Conservation (phyloP, 2,113 vertebrate species). For the Lethenteron reissneri region DNA sequence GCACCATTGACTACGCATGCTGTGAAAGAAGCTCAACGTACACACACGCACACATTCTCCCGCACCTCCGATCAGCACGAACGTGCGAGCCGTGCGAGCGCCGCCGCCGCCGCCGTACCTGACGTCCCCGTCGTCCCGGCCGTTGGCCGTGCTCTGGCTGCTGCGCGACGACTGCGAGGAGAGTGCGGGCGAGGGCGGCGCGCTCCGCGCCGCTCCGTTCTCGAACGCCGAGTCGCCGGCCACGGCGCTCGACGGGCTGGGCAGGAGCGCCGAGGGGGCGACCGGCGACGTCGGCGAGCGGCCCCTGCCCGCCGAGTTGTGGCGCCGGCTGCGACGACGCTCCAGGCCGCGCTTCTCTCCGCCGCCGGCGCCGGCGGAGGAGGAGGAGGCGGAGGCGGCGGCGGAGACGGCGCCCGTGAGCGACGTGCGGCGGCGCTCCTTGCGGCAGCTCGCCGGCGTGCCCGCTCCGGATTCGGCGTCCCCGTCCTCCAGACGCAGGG, state of each 20-base stretch:
- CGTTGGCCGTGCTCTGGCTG: no score
- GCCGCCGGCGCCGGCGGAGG: slow-evolving; percentile 35
- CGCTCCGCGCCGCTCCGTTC: no score
- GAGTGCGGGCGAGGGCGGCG: no score
- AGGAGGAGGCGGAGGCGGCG: no score
- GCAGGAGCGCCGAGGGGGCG: no score
- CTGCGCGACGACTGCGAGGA: no score
- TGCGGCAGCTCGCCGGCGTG: slow-evolving; percentile 30
- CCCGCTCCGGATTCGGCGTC: slow-evolving; percentile 34
- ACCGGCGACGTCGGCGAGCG: no score
- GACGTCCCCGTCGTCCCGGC: no score
- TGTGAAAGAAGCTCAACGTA: neutral
- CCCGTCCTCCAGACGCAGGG: slow-evolving; percentile 54
- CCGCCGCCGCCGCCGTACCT: neutral
- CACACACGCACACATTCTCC: neutral
- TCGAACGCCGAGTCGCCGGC: no score
- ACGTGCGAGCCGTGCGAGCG: neutral
- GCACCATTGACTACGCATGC: no score
- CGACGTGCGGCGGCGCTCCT: slow-evolving; percentile 54
- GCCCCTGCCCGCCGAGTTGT: slow-evolving; percentile 14
- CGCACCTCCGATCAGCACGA: neutral
- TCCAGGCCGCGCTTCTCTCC: slow-evolving; percentile 38
- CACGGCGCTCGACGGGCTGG: no score
- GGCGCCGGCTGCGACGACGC: slow-evolving; percentile 61
- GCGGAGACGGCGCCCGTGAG: slow-evolving; percentile 21